Percentiles rank a stretch among this genome's conserved stretches.
Evolutionary conservation across 2,888 invertebrate genomes (phyloP).

Genomic region (Ophion ventricosus): DNA sequence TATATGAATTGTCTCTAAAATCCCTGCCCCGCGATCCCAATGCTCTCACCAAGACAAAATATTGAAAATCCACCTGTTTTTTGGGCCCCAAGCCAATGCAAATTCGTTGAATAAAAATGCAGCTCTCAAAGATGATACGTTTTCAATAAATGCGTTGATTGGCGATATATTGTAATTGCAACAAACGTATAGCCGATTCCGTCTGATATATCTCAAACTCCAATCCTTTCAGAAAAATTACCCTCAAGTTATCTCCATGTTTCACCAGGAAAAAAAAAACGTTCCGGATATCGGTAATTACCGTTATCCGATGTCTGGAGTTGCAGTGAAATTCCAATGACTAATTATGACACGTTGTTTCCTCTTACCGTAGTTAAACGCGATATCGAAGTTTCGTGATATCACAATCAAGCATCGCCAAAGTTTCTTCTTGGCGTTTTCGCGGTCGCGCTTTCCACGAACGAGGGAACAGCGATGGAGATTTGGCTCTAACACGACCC

Average conservation of each 20-base stretch:
- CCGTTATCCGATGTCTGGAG: background rate
- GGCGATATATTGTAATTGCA: too few relatives aligned
- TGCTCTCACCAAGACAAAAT: too few relatives aligned
- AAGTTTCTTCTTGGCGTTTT: conserved; percentile 20
- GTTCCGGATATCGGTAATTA: background rate
- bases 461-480: conserved; percentile 11
- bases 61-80: too few relatives aligned
- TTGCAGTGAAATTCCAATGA: conserved; percentile 11
- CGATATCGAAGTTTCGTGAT: conserved; percentile 45
- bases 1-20: too few relatives aligned
- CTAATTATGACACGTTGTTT: conserved; percentile 24
- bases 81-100: too few relatives aligned
- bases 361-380: conserved; percentile 7
- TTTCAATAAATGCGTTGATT: too few relatives aligned
- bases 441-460: background rate
- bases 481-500: conserved; percentile 30
- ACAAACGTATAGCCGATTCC: too few relatives aligned
- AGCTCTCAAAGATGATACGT: too few relatives aligned
- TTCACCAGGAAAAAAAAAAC: background rate
- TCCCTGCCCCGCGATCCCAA: too few relatives aligned
- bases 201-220: background rate
- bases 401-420: conserved; percentile 11
- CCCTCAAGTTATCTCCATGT: background rate
- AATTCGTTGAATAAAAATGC: too few relatives aligned
- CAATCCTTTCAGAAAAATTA: background rate